Evolutionary conservation across 1,140 invertebrate genomes (phyloP).

Genomic region (Halesus radiatus): DNA sequence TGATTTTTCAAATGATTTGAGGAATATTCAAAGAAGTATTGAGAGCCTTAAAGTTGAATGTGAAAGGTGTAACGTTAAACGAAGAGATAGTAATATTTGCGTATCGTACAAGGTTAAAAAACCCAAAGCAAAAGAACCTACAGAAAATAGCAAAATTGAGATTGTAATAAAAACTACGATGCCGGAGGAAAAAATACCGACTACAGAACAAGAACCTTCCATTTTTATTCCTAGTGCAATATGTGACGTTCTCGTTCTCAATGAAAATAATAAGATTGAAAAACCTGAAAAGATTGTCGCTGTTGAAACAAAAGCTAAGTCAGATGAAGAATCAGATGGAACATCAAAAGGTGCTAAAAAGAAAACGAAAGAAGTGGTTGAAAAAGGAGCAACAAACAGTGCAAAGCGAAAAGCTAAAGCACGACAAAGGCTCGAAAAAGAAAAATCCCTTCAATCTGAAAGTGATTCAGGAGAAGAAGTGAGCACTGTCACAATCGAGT

Average conservation of each 20-base stretch:
- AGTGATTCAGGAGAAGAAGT: slow-evolving; percentile 67
- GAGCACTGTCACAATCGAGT: slow-evolving; percentile 68
- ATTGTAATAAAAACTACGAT: neutral
- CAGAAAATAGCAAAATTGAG: slow-evolving; percentile 6
- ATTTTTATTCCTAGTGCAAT: neutral
- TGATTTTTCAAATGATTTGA: slow-evolving; percentile 45
- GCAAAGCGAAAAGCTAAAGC: slow-evolving; percentile 64
- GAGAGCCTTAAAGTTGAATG: slow-evolving; percentile 48
- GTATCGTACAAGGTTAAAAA: slow-evolving; percentile 49
- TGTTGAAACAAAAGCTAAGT: slow-evolving; percentile 1
- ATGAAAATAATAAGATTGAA: neutral
- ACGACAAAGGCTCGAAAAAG: slow-evolving; percentile 66
- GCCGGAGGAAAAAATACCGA: neutral
- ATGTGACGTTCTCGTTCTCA: neutral
- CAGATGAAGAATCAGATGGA: slow-evolving; percentile 35
- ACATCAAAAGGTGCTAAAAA: slow-evolving; percentile 47
- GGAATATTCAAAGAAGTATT: slow-evolving; percentile 39
- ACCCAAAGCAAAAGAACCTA: slow-evolving; percentile 38
- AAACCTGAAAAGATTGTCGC: neutral
- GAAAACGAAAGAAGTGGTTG: slow-evolving; percentile 46
- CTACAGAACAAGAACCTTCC: neutral
- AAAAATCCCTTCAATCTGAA: slow-evolving; percentile 69
- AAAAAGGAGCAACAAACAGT: slow-evolving; percentile 38
- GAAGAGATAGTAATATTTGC: slow-evolving; percentile 49
- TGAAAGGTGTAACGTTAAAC: slow-evolving; percentile 43